These are phyloP conservation scores for Pachyramphus minor DNA, from an alignment of 2,113 vertebrate species.

Conservation along the genomic window DNA sequence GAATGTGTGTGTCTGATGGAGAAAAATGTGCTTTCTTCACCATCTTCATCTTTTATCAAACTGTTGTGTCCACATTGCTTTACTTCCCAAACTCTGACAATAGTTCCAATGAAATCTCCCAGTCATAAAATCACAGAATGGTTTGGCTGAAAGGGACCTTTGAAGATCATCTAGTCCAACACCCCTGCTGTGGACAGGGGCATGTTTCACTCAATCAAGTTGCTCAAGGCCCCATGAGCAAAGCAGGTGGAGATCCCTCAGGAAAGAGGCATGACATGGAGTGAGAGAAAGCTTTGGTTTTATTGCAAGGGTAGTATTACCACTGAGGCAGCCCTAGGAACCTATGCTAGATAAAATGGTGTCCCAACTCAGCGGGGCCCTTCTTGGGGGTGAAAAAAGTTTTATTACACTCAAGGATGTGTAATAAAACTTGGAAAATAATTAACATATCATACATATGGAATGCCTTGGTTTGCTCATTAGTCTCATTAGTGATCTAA, in stretches of 20 bases:
- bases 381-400: background rate
- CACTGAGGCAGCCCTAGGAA: background rate
- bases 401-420: background rate
- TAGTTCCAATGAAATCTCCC: background rate
- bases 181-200: background rate
- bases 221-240: background rate
- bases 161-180: background rate
- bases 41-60: background rate
- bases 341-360: background rate
- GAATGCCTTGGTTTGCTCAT: background rate
- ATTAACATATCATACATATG: background rate
- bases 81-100: background rate
- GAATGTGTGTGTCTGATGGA: background rate
- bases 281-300: background rate
- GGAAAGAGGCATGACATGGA: background rate
- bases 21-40: background rate
- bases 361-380: rapidly evolving
- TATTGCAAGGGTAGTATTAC: background rate
- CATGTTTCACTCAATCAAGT: background rate
- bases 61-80: background rate
- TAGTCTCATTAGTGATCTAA: background rate
- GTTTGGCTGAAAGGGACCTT: background rate
- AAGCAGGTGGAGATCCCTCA: background rate
- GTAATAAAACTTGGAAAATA: background rate
- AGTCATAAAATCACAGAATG: background rate